A percentile compares a stretch with the other conserved stretches of the same genome.
These are phyloP conservation scores for Uria lomvia DNA, from an alignment of 2,113 vertebrate species.

Conservation along the genomic window DNA sequence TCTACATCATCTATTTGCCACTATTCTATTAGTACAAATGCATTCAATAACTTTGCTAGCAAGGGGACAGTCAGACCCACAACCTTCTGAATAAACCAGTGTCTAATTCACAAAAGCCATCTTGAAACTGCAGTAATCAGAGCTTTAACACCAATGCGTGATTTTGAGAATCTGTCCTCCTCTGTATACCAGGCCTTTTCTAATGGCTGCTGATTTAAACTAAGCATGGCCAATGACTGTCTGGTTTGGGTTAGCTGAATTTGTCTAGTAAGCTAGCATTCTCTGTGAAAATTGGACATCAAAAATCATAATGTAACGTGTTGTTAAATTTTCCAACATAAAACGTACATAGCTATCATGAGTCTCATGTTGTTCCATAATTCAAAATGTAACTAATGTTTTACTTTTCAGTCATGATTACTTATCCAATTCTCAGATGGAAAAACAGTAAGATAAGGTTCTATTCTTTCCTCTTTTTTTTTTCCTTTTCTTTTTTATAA, in stretches of 20 bases:
- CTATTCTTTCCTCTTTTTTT: not conserved
- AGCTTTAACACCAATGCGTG: not conserved
- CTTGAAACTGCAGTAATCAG: not conserved
- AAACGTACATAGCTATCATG: not conserved
- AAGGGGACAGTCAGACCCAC: not conserved
- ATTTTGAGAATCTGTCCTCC: not conserved
- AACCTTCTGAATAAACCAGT: not conserved
- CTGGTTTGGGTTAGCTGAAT: not conserved
- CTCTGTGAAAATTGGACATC: not conserved
- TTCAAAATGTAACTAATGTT: not conserved
- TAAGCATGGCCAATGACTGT: not conserved
- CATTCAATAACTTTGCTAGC: not conserved
- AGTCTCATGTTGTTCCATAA: not conserved
- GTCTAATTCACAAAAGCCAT: not conserved
- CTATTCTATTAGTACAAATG: not conserved
- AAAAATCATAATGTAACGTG: not conserved
- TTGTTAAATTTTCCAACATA: not conserved
- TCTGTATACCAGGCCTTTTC: not conserved
- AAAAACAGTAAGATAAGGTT: not conserved
- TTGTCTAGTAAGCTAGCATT: not conserved
- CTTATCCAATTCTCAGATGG: not conserved
- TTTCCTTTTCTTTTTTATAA: not conserved
- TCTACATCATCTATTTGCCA: not conserved
- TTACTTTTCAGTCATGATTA: not conserved
- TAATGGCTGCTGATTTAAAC: not conserved